Evolutionary conservation across 30 jellyfish, hydroid and myxozoan genomes (phyloP), one percentile per base, ranked within the genome.

Genomic region (Cassiopea xamachana): DNA sequence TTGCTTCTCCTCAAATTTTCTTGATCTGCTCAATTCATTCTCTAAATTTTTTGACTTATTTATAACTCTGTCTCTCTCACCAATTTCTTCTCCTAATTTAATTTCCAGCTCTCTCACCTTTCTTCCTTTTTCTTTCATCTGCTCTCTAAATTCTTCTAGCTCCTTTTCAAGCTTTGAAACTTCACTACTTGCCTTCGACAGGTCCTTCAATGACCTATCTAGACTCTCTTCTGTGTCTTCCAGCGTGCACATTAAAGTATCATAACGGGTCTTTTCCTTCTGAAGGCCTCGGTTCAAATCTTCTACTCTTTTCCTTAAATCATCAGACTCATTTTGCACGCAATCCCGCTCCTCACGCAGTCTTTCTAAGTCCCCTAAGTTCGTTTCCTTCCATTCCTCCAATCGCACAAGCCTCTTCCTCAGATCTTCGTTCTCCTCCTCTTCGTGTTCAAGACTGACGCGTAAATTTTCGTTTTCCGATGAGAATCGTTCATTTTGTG

Each of bases 381-480:
- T 78, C 72, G 88, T 51, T 60, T 78, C 90, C 43, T 87, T 92
- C 83, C 87, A 84, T 45, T 92, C 69, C 67, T 95, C 97, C 60
- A 85, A 69, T 69, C 97, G 55, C 7, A 94, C 77, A 15, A 81
- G 59, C 46, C 74, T 77, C 72, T 87, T 80, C 46, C 97, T 81
- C 68, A 94, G 80, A 1, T 58, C 87, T 6, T 80, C 93, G 60
- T 94, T 94, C 15, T 94, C 98, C 74, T 90, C 98, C 69, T 90
- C 97, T 79, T 94, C 98, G 85, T 94, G 98, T 50, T 94, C 98
- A 6, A 94, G 64, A 50, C 89, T 86, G 62, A 45, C 93, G 46
- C 94, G 96, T 39, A 92, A 81, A 9, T 89, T 93, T 8, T 60
- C 94, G 49, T 82, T 77, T 87, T 89, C 91, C 77, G 86, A 79